Conservation (phyloP, 1,140 invertebrate genomes). For the Drosophila erecta region DNA sequence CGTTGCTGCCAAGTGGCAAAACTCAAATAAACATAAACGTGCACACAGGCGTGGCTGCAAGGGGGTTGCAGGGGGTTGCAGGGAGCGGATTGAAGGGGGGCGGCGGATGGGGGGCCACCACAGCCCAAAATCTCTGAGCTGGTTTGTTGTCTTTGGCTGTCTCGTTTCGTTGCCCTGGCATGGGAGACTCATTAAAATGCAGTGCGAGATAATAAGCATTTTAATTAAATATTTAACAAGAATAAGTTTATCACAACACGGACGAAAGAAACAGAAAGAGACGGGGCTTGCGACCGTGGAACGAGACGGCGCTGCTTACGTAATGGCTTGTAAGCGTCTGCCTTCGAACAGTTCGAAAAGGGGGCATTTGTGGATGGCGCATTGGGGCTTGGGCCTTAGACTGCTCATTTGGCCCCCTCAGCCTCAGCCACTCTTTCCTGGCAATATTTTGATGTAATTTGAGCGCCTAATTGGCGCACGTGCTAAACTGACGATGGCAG, state of each 20-base stretch:
- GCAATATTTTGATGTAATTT: slow-evolving; percentile 84
- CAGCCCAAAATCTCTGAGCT: slow-evolving; percentile 76
- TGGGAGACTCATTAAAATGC: slow-evolving; percentile 84
- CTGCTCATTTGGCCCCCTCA: slow-evolving; percentile 4
- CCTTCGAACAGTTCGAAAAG: slow-evolving; percentile 66
- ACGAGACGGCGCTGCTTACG: slow-evolving; percentile 25
- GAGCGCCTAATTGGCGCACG: slow-evolving; percentile 80
- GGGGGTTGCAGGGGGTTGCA: not conserved
- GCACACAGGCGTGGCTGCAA: slow-evolving; percentile 28
- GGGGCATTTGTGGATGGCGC: slow-evolving; percentile 31
- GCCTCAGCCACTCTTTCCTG: slow-evolving; percentile 3
- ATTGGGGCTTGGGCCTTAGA: slow-evolving; percentile 2
- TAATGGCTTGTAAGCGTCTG: slow-evolving; percentile 81
- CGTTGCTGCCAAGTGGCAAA: slow-evolving; percentile 81
- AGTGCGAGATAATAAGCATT: slow-evolving; percentile 84
- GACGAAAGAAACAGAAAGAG: slow-evolving; percentile 27
- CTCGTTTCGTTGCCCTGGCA: slow-evolving; percentile 11
- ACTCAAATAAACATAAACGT: slow-evolving; percentile 83
- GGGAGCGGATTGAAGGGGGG: not conserved
- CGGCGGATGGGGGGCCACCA: slow-evolving; percentile 30
- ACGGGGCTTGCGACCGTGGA: slow-evolving; percentile 5
- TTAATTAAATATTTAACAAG: slow-evolving; percentile 85
- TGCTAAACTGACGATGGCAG: slow-evolving; percentile 61
- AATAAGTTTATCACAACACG: slow-evolving; percentile 84
- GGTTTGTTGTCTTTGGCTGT: slow-evolving; percentile 73